Evolutionary conservation across 2,888 invertebrate species (phyloP).

Genomic region (Drosophila longiperda): DNA sequence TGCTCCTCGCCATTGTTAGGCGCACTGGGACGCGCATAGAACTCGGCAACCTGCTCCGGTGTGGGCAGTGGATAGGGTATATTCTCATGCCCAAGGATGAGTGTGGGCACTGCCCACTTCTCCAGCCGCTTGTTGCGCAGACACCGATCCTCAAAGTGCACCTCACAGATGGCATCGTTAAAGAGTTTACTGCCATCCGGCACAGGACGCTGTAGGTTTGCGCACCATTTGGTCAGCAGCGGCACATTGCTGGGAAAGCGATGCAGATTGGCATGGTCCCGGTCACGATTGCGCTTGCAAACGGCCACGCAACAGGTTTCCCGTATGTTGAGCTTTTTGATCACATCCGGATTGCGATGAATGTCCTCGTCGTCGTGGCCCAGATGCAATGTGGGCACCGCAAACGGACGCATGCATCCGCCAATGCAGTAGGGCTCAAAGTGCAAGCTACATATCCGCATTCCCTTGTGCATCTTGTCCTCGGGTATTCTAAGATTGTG

Average conservation of each 20-base stretch:
- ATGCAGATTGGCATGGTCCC: constrained; percentile 82
- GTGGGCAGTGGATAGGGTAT: constrained; percentile 71
- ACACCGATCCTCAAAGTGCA: constrained; percentile 81
- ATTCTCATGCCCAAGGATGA: constrained; percentile 73
- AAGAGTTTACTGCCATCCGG: constrained; percentile 81
- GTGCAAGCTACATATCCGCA: constrained; percentile 80
- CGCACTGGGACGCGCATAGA: constrained; percentile 67
- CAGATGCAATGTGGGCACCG: constrained; percentile 78
- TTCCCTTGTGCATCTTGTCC: constrained; percentile 78
- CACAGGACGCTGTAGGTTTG: constrained; percentile 75
- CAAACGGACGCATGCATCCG: constrained; percentile 82
- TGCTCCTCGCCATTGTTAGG: constrained; percentile 80
- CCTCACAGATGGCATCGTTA: constrained; percentile 82
- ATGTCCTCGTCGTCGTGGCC: constrained; percentile 81
- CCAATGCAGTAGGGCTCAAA: constrained; percentile 82
- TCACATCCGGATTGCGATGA: constrained; percentile 81
- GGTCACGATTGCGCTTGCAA: constrained; percentile 80
- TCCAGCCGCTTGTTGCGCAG: constrained; percentile 81
- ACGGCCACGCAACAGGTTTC: constrained; percentile 80
- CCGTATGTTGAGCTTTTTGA: constrained; percentile 81
- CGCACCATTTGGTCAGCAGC: constrained; percentile 78
- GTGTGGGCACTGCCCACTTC: constrained; percentile 80
- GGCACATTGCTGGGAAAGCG: constrained; percentile 80
- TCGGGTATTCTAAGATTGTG: constrained; percentile 80
- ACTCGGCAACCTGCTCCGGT: constrained; percentile 76